phyloP scores from a whole-genome alignment of 2,113 vertebrate species.

The Oryzias melastigma region DNA sequence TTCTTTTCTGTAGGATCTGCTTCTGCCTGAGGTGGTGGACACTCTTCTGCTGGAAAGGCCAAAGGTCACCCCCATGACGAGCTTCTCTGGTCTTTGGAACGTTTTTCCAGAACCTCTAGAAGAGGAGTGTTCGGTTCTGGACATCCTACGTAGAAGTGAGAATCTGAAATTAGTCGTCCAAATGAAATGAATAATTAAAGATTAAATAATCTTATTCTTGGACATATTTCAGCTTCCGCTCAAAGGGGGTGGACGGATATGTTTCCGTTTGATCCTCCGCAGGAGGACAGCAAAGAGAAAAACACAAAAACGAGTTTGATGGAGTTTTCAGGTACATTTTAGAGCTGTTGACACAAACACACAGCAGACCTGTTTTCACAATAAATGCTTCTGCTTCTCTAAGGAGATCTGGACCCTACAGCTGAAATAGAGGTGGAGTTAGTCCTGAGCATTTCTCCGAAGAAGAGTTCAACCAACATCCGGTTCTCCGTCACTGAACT shows the following conservation, averaged over 20 bases:
- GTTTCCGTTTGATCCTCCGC: slow-evolving; percentile 24
- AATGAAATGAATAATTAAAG: not conserved
- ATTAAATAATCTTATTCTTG: not conserved
- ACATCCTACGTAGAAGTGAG: slow-evolving; percentile 59
- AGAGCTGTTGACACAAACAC: not conserved
- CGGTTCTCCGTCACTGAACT: slow-evolving; percentile 37
- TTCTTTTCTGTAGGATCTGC: slow-evolving; percentile 52
- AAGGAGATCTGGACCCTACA: slow-evolving; percentile 40
- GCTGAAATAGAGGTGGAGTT: slow-evolving; percentile 69
- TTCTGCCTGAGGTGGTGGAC: slow-evolving; percentile 60
- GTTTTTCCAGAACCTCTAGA: slow-evolving; percentile 47
- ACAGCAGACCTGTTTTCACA: not conserved
- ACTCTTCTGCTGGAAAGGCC: slow-evolving; percentile 1
- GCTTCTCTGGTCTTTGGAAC: slow-evolving; percentile 22
- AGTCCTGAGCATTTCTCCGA: slow-evolving; percentile 37
- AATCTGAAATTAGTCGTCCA: not conserved
- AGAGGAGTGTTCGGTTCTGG: slow-evolving; percentile 34
- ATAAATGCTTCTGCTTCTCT: not conserved
- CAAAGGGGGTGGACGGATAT: slow-evolving; percentile 33
- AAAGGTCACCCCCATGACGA: slow-evolving; percentile 13
- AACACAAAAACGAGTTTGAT: not conserved
- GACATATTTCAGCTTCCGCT: slow-evolving; percentile 1
- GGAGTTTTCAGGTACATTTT: slow-evolving; percentile 42
- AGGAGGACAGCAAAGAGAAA: not conserved
- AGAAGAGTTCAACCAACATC: slow-evolving; percentile 7